phyloP scores from a whole-genome alignment of 2,797 vertebrate genomes.

The Brachymystax lenok region DNA sequence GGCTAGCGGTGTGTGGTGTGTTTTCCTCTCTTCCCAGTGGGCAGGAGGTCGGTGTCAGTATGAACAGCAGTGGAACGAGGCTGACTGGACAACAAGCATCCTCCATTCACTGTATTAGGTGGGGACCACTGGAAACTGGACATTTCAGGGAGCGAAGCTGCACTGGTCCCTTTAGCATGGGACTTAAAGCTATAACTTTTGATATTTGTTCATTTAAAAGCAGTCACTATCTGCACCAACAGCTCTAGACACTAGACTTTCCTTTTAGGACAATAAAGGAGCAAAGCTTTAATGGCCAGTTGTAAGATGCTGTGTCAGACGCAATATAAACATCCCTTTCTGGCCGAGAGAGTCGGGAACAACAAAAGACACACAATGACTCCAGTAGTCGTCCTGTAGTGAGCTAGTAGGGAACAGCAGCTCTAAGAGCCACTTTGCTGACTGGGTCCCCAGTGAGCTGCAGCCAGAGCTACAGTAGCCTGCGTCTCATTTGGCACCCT shows the following conservation, averaged over 20 bases:
- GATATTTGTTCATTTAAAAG: slow-evolving; percentile 33
- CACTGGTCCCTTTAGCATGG: neutral
- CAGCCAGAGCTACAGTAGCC: neutral
- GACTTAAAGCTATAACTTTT: slow-evolving; percentile 18
- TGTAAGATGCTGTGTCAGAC: slow-evolving; percentile 67
- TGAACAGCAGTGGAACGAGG: slow-evolving; percentile 10
- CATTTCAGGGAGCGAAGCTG: too few species aligned
- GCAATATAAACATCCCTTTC: slow-evolving; percentile 56
- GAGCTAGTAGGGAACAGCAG: slow-evolving; percentile 33
- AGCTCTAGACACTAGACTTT: slow-evolving; percentile 41
- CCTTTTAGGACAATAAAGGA: slow-evolving; percentile 48
- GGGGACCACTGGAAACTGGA: slow-evolving; percentile 2
- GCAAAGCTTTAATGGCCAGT: slow-evolving; percentile 56
- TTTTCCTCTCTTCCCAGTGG: slow-evolving; percentile 7
- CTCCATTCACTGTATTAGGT: slow-evolving; percentile 56
- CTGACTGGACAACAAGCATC: slow-evolving; percentile 44
- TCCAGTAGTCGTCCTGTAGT: slow-evolving; percentile 39
- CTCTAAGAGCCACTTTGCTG: slow-evolving; percentile 76
- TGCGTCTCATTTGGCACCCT: neutral
- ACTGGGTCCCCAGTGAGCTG: slow-evolving; percentile 68
- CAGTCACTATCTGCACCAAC: slow-evolving; percentile 39
- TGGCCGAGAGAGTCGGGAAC: slow-evolving; percentile 48
- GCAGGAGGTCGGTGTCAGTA: neutral
- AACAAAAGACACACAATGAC: slow-evolving; percentile 67
- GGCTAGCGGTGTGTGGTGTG: slow-evolving; percentile 28